A percentile compares a stretch with the other conserved stretches of the same genome.
These are phyloP conservation scores for Cryptosula pallasiana DNA, from an alignment of 2,888 invertebrate genomes.

Conservation along the genomic window DNA sequence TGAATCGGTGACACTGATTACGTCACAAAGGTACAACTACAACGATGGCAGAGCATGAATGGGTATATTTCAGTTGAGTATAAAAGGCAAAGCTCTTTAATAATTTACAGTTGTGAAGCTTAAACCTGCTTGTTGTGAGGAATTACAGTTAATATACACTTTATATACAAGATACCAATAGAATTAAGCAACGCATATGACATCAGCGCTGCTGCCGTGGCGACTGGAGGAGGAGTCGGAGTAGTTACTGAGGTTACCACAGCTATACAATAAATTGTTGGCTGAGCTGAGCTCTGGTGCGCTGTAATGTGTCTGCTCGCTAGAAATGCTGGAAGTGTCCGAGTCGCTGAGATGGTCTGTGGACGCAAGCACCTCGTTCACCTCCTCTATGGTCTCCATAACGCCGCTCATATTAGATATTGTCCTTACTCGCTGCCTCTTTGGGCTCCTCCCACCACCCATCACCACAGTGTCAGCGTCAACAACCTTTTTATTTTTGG, in stretches of 20 bases:
- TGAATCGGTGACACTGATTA: no score
- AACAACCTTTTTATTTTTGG: neutral
- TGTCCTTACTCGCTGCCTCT: constrained; percentile 17
- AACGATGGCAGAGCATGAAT: no score
- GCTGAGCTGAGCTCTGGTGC: constrained; percentile 5
- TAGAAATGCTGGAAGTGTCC: neutral
- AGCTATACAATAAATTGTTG: neutral
- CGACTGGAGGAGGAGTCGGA: constrained; percentile 10
- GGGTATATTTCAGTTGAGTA: no score
- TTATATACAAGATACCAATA: no score
- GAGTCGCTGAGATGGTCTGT: neutral
- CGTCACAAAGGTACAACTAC: no score
- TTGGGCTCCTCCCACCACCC: constrained; percentile 1
- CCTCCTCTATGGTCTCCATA: constrained; percentile 24
- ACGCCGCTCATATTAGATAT: constrained; percentile 17
- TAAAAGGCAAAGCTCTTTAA: no score
- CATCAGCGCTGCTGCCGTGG: neutral
- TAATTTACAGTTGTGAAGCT: no score
- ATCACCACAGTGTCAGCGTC: constrained; percentile 1
- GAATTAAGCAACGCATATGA: neutral
- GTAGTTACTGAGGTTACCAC: constrained; percentile 14
- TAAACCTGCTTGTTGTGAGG: no score
- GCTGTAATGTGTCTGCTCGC: neutral
- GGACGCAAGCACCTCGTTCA: neutral
- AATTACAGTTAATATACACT: no score